Percentiles rank a stretch among this genome's conserved stretches.
Conservation (phyloP, 2,888 invertebrate genomes). For the Eurois occulta region DNA sequence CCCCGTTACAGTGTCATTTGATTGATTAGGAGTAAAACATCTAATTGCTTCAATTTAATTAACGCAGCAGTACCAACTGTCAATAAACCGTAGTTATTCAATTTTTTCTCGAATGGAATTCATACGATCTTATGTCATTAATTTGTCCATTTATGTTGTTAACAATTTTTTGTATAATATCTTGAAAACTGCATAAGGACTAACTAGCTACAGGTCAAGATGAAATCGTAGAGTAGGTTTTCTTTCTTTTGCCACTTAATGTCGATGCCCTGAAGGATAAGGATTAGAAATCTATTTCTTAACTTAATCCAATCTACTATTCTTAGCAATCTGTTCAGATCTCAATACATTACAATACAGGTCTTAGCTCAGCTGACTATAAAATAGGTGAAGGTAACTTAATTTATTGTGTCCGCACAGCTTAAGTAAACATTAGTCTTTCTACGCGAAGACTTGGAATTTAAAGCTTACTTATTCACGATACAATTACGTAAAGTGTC, state of each 20-base stretch:
- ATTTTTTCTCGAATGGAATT: constrained; percentile 38
- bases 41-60: constrained; percentile 43
- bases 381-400: constrained; percentile 57
- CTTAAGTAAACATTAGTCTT: constrained; percentile 32
- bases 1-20: constrained; percentile 52
- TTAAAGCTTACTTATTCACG: constrained; percentile 31
- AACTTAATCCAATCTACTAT: constrained; percentile 26
- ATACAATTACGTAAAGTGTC: constrained; percentile 45
- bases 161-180: constrained; percentile 18
- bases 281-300: constrained; percentile 10
- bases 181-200: background rate
- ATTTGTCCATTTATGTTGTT: constrained; percentile 39
- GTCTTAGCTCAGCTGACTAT: constrained; percentile 35
- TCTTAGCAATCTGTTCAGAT: constrained; percentile 35
- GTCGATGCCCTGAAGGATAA: constrained; percentile 16
- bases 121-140: constrained; percentile 41
- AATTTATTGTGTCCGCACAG: constrained; percentile 40
- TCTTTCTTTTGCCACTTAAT: background rate
- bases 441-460: constrained; percentile 12
- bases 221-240: background rate
- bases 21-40: constrained; percentile 53
- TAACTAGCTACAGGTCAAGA: constrained; percentile 10
- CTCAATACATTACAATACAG: constrained; percentile 33
- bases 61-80: constrained; percentile 19
- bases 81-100: background rate